phyloP scores from a whole-genome alignment of 2,113 vertebrate genomes.

The Boulengeromyrus knoepffleri region DNA sequence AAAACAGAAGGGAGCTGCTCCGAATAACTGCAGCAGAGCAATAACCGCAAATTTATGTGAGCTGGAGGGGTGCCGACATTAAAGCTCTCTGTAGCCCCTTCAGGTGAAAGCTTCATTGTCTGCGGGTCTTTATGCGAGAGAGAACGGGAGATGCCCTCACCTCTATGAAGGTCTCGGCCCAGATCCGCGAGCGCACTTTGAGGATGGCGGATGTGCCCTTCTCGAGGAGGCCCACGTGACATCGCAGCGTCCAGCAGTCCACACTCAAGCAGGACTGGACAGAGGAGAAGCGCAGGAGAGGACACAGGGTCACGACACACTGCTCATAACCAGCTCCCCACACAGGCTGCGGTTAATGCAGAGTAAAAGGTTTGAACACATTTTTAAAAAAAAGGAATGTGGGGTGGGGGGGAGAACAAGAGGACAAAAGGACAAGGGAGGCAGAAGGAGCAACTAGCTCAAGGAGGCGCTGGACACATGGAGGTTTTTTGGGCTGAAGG shows the following conservation, averaged over 20 bases:
- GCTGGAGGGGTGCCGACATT: background rate
- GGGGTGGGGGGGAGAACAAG: background rate
- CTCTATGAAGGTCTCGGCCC: slow-evolving; percentile 75
- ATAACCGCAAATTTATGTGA: background rate
- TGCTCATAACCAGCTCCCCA: background rate
- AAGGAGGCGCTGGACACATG: background rate
- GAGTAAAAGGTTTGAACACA: background rate
- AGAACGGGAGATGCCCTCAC: slow-evolving; percentile 46
- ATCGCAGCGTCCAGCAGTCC: slow-evolving; percentile 72
- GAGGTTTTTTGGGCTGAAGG: background rate
- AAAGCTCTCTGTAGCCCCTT: background rate
- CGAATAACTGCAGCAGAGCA: background rate
- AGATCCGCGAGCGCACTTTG: slow-evolving; percentile 72
- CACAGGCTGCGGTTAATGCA: background rate
- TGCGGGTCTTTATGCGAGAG: background rate
- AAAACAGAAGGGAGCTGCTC: background rate
- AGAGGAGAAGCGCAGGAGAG: background rate
- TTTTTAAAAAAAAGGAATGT: background rate
- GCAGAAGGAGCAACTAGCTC: background rate
- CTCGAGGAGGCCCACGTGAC: slow-evolving; percentile 70
- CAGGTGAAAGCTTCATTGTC: background rate
- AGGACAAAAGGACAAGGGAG: background rate
- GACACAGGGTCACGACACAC: background rate
- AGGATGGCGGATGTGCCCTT: slow-evolving; percentile 69
- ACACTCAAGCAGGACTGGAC: slow-evolving; percentile 69